phyloP scores from a whole-genome alignment of 2,888 invertebrate genomes.

The Agrilus mali region DNA sequence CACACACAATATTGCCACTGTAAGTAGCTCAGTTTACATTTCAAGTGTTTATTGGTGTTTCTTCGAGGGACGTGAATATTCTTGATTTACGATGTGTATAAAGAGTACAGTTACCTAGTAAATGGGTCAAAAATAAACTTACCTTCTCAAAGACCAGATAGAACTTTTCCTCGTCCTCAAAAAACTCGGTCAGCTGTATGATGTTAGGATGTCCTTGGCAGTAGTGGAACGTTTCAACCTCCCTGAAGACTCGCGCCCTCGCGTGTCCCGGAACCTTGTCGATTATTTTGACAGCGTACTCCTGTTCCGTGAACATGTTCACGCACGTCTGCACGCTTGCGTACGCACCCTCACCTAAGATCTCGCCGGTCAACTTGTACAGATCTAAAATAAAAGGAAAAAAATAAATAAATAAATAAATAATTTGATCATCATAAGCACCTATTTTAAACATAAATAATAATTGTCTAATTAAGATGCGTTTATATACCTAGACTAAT shows the following conservation, averaged over 20 bases:
- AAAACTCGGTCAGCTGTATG: constrained; percentile 93
- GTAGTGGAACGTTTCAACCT: constrained; percentile 98
- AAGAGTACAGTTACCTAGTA: too few species aligned
- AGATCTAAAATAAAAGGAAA: constrained; percentile 52
- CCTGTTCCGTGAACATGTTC: constrained; percentile 80
- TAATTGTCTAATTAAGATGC: too few species aligned
- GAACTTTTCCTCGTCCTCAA: constrained; percentile 93
- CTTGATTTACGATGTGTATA: too few species aligned
- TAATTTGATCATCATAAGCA: too few species aligned
- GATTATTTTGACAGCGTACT: constrained; percentile 96
- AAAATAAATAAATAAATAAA: too few species aligned
- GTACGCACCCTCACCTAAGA: constrained; percentile 93
- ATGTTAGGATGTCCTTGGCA: constrained; percentile 96
- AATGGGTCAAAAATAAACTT: constrained; percentile 9
- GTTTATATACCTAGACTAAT: too few species aligned
- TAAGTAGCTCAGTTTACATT: too few species aligned
- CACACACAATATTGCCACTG: too few species aligned
- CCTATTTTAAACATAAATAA: too few species aligned
- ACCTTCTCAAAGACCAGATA: constrained; percentile 97
- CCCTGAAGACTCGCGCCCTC: constrained; percentile 89
- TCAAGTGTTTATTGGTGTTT: too few species aligned
- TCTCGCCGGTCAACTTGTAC: constrained; percentile 89
- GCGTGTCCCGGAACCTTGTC: constrained; percentile 92
- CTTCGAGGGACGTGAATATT: too few species aligned
- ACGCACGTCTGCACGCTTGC: constrained; percentile 91